Percentiles rank a stretch among this genome's conserved stretches.
Conservation (phyloP, 2,113 vertebrate genomes). For the Phylloscopus trochiloides region DNA sequence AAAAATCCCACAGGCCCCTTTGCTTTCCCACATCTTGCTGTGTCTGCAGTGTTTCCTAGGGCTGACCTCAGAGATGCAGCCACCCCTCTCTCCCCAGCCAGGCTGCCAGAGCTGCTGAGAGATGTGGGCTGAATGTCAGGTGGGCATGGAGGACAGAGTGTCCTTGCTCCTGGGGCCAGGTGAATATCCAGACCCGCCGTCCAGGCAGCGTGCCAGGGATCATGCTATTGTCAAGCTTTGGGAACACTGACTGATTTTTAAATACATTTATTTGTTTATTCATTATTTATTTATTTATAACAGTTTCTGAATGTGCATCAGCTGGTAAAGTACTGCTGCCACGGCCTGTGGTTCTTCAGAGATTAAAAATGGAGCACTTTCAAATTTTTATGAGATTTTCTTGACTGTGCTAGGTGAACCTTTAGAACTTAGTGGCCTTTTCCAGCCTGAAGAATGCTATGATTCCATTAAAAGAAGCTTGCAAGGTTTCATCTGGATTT, state of each 20-base stretch:
- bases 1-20: not conserved
- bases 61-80: not conserved
- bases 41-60: not conserved
- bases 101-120: not conserved
- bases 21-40: rapidly evolving
- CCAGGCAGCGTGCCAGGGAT: not conserved
- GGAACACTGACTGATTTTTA: not conserved
- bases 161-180: not conserved
- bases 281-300: not conserved
- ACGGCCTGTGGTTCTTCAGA: not conserved
- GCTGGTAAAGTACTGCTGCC: not conserved
- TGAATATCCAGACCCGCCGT: rapidly evolving
- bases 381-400: not conserved
- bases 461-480: not conserved
- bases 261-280: not conserved
- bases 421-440: not conserved
- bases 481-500: not conserved
- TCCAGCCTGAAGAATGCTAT: not conserved
- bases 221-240: not conserved
- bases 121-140: rapidly evolving
- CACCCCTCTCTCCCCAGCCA: rapidly evolving
- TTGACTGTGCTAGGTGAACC: not conserved
- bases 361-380: not conserved
- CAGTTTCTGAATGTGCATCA: not conserved
- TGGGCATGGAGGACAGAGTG: not conserved